Conservation (phyloP, 2,113 vertebrate genomes). For the Malurus melanocephalus region DNA sequence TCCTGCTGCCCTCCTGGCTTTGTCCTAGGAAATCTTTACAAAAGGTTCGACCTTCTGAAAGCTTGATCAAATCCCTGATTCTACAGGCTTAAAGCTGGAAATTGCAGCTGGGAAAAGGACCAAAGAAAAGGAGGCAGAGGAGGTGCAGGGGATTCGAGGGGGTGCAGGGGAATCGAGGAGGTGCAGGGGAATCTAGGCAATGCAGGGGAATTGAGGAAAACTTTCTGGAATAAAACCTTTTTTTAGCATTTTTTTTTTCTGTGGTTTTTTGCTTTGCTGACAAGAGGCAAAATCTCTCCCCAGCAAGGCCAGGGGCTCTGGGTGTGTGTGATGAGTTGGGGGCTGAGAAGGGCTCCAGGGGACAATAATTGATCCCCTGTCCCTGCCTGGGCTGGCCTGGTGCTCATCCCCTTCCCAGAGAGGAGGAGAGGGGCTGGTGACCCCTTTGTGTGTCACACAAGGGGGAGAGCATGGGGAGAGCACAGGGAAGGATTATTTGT, state of each 20-base stretch:
- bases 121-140: neutral
- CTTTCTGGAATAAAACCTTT: neutral
- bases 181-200: neutral
- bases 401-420: neutral
- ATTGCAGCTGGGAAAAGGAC: neutral
- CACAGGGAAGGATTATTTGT: neutral
- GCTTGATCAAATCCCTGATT: neutral
- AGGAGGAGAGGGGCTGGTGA: neutral
- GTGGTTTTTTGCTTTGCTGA: neutral
- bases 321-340: neutral
- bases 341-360: neutral
- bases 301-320: neutral
- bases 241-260: neutral
- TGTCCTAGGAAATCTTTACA: neutral
- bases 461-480: too few relatives aligned
- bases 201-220: neutral
- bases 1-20: neutral
- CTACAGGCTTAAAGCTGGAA: neutral
- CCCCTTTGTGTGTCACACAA: rapidly evolving
- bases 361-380: rapidly evolving
- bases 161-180: neutral
- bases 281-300: neutral
- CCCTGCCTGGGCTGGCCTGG: neutral
- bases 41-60: neutral
- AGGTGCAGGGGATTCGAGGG: neutral